Conservation (phyloP, 2,797 vertebrate genomes). For the Meriones psammophilus region DNA sequence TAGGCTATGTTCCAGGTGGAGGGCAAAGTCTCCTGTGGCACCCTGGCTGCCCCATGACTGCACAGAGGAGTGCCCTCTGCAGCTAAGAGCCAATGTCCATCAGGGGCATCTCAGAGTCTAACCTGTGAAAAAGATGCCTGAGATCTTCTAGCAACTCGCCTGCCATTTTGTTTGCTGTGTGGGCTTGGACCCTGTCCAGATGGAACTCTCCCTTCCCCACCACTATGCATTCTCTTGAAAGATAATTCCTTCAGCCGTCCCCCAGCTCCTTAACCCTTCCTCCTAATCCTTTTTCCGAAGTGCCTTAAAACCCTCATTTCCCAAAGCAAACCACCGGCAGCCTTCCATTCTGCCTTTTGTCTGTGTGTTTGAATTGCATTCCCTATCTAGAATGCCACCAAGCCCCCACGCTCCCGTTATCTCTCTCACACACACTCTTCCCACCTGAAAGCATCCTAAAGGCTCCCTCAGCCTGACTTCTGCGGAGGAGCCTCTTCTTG, state of each 20-base stretch:
- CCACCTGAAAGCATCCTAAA: background rate
- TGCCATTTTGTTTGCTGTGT: background rate
- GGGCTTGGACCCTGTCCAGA: background rate
- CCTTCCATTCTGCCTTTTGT: background rate
- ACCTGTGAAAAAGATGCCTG: background rate
- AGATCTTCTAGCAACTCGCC: background rate
- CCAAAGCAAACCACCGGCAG: background rate
- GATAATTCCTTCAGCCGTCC: background rate
- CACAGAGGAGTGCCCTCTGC: background rate
- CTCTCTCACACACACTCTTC: background rate
- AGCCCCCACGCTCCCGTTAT: background rate
- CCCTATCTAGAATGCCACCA: background rate
- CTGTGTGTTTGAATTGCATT: background rate
- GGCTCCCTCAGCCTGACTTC: slow-evolving; percentile 9
- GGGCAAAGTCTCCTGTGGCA: background rate
- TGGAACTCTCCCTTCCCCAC: background rate
- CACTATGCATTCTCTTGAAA: background rate
- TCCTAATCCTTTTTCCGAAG: background rate
- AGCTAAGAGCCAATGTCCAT: background rate
- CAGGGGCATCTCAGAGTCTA: background rate
- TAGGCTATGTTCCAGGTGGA: background rate
- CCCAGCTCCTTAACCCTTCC: slow-evolving; percentile 14
- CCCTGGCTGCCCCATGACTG: background rate
- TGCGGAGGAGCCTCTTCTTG: background rate
- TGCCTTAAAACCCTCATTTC: background rate